Evolutionary conservation across 2,797 vertebrate genomes (phyloP).

Genomic region (Diceros bicornis): DNA sequence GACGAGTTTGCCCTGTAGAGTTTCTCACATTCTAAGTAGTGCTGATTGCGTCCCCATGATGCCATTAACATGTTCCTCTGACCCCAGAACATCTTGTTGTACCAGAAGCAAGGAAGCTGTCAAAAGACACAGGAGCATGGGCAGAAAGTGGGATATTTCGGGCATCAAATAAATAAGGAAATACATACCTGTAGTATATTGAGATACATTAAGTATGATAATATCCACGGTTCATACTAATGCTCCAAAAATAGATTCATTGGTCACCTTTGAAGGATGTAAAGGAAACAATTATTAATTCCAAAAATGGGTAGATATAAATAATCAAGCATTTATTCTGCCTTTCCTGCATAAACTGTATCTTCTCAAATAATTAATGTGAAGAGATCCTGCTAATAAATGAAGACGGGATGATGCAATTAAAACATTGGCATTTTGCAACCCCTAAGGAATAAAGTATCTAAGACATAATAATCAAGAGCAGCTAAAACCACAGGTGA

Average conservation of each 20-base stretch:
- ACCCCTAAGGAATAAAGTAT: not conserved
- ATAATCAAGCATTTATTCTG: not conserved
- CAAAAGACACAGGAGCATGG: not conserved
- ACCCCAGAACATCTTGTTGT: not conserved
- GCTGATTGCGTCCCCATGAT: not conserved
- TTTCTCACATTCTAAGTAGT: conserved; percentile 12
- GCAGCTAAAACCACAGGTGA: not conserved
- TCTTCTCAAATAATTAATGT: not conserved
- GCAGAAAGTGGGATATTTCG: not conserved
- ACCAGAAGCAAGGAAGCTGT: not conserved
- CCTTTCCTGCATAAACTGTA: not conserved
- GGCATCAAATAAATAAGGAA: not conserved
- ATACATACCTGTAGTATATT: not conserved
- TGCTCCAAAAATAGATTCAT: conserved; percentile 44
- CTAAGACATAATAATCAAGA: not conserved
- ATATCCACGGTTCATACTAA: not conserved
- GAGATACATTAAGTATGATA: not conserved
- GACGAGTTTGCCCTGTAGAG: not conserved
- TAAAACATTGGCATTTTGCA: not conserved
- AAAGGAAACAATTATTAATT: not conserved
- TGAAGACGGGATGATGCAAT: not conserved
- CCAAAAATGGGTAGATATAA: not conserved
- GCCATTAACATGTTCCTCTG: not conserved
- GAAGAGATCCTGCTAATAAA: not conserved
- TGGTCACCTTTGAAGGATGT: conserved; percentile 1